phyloP scores from a whole-genome alignment of 2,888 invertebrate genomes.

The Criorhina ranunculi region DNA sequence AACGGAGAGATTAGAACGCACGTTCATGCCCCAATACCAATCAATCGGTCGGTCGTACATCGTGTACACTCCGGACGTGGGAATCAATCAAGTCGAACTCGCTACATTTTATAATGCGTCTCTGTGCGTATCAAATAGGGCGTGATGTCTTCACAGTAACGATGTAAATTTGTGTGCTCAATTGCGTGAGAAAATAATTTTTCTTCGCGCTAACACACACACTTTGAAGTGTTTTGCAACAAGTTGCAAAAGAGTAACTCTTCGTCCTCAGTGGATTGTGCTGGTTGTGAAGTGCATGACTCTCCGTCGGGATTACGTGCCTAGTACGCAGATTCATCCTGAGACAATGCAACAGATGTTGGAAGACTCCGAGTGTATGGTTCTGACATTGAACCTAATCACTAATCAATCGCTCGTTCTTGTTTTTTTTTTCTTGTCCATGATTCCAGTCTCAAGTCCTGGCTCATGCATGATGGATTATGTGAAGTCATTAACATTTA shows the following conservation, averaged over 20 bases:
- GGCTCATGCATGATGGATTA: slow-evolving; percentile 73
- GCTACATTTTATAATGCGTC: slow-evolving; percentile 51
- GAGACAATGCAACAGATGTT: slow-evolving; percentile 66
- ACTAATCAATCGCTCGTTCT: slow-evolving; percentile 66
- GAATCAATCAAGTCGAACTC: slow-evolving; percentile 71
- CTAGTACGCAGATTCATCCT: slow-evolving; percentile 57
- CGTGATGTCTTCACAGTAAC: slow-evolving; percentile 69
- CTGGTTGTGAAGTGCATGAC: slow-evolving; percentile 36
- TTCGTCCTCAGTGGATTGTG: slow-evolving; percentile 23
- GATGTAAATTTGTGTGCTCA: slow-evolving; percentile 73
- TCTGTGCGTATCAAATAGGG: slow-evolving; percentile 75
- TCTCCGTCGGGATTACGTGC: slow-evolving; percentile 55
- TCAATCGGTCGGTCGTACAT: slow-evolving; percentile 58
- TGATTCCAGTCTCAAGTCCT: slow-evolving; percentile 31
- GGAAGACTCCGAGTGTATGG: slow-evolving; percentile 17
- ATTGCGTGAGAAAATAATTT: slow-evolving; percentile 74
- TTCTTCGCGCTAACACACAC: slow-evolving; percentile 19
- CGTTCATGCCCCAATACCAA: slow-evolving; percentile 76
- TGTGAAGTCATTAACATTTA: slow-evolving; percentile 76
- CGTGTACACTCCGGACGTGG: slow-evolving; percentile 61
- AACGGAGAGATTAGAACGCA: slow-evolving; percentile 67
- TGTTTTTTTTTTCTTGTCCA: neutral
- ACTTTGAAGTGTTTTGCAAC: slow-evolving; percentile 55
- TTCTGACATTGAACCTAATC: slow-evolving; percentile 71
- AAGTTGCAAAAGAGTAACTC: slow-evolving; percentile 37